phyloP scores from a whole-genome alignment of 1,140 invertebrate genomes.

The Physella acuta region DNA sequence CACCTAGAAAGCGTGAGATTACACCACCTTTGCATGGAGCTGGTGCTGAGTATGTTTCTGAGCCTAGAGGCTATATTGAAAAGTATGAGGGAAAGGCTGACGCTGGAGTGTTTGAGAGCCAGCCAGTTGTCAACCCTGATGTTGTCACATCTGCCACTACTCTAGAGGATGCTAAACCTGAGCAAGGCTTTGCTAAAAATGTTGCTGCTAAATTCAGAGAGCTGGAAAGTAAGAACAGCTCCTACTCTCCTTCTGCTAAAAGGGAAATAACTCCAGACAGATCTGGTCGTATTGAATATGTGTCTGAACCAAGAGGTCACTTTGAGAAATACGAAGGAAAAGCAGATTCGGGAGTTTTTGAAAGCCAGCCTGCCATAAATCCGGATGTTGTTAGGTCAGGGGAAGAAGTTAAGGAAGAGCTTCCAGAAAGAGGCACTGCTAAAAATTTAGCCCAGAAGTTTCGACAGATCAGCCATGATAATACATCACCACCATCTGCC shows the following conservation, averaged over 20 bases:
- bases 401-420: conserved; percentile 36
- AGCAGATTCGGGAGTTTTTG: conserved; percentile 47
- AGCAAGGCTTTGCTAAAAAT: conserved; percentile 48
- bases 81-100: conserved; percentile 38
- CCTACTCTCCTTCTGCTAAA: conserved; percentile 28
- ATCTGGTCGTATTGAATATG: conserved; percentile 44
- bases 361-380: conserved; percentile 41
- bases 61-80: conserved; percentile 37
- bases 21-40: conserved; percentile 26
- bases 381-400: conserved; percentile 42
- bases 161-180: conserved; percentile 39
- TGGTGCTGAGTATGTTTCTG: conserved; percentile 44
- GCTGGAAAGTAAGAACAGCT: conserved; percentile 27
- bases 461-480: conserved; percentile 32
- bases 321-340: conserved; percentile 43
- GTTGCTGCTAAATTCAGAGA: conserved; percentile 43
- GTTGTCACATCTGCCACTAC: conserved; percentile 14
- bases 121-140: conserved; percentile 32
- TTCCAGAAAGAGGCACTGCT: conserved; percentile 49
- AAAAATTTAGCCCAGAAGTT: conserved; percentile 45
- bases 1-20: conserved; percentile 26
- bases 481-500: not conserved
- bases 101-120: conserved; percentile 38
- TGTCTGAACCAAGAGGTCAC: conserved; percentile 42
- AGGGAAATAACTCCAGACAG: conserved; percentile 39